Percentiles rank a stretch among this genome's conserved stretches.
Conservation (phyloP, 2,113 vertebrate species). For the Mus spicilegus region DNA sequence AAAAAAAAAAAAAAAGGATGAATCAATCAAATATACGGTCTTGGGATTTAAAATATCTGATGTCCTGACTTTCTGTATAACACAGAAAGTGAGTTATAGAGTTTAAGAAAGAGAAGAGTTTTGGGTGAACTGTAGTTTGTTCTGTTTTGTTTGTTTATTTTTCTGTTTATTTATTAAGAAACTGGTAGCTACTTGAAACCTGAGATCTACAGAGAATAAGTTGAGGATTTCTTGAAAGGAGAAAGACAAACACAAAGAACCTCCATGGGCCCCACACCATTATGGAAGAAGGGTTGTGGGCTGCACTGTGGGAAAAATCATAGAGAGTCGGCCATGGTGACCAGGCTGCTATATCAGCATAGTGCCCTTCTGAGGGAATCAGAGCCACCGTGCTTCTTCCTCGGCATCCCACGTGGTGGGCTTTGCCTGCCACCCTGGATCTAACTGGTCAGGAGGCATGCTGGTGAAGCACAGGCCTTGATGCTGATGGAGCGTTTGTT, state of each 20-base stretch:
- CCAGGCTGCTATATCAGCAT: fast-evolving
- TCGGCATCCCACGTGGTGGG: neutral
- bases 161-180: neutral
- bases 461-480: neutral
- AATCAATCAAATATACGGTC: neutral
- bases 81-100: neutral
- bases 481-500: neutral
- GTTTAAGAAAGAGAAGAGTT: neutral
- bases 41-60: neutral
- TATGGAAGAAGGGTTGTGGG: neutral
- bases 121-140: neutral
- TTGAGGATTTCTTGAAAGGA: neutral
- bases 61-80: neutral
- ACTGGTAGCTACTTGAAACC: neutral
- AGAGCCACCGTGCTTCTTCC: neutral
- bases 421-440: neutral
- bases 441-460: neutral
- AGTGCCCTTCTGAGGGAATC: neutral
- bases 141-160: neutral
- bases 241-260: fast-evolving
- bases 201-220: neutral
- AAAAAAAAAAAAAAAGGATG: too few species aligned
- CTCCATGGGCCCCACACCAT: too few species aligned
- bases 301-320: fast-evolving
- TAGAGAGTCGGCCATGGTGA: fast-evolving